Evolutionary conservation across 2,113 vertebrate species (phyloP), one percentile per base, ranked within the genome.

Genomic region (Syrrhaptes paradoxus): DNA sequence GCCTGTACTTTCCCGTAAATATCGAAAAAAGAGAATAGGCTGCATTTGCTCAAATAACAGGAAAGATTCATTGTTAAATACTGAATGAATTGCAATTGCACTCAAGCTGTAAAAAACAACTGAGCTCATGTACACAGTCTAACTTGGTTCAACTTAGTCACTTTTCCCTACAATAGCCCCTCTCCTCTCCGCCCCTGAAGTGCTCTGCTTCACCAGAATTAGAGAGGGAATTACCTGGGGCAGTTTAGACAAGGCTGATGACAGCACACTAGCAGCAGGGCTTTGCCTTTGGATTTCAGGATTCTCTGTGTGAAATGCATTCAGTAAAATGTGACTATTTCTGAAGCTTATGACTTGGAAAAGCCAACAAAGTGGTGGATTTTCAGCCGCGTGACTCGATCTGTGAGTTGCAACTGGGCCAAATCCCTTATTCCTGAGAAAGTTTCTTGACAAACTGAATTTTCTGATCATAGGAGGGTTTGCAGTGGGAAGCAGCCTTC

Each of bases 251-350:
- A 54, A 85, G 80, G 55, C 74, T 93, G 81, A 34, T 76, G 61
- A 91, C 62, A 70, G 88, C 61, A 84, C 57, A 31, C 31, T 57
- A 65, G 76, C 70, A 78, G 72, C 80, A 90, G 68, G 61, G 63
- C 92, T 95, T 95, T 81, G 81, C 68, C 77, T 96, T 89, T 87
- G 71, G 81, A 73, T 88, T 91, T 80, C 72, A 49, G 49, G 85
- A 94, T 84, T 65, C 62, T 43, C 41, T 66, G 68, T 57, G 26
- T 58, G 68, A 91, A 82, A 90, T 32, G 32, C n/a, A 24, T 76
- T 86, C 73, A 74, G 51, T 34, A 89, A 75, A 68, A 87, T 59
- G 81, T 13, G 58, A 81, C 3, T 4, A 10, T 82, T 84, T 79
- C 86, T 74, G 61, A 79, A 81, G 46, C n/a, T 68, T 86, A 68